Conservation (phyloP, 2,888 invertebrate species). For the Chrysomela aeneicollis region DNA sequence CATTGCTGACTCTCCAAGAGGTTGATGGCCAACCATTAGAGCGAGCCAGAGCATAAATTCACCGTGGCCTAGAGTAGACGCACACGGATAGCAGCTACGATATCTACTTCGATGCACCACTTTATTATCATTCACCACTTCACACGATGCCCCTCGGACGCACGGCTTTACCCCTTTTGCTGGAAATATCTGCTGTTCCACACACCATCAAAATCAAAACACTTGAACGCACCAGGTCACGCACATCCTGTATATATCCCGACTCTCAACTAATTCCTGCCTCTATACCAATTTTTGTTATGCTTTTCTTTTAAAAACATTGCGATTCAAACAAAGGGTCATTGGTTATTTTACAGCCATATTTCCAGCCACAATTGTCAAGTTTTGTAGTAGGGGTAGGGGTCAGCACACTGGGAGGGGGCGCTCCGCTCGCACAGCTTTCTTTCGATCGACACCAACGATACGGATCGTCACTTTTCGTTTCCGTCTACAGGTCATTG, state of each 20-base stretch:
- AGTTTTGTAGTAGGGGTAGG: constrained; percentile 36
- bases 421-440: constrained; percentile 35
- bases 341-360: constrained; percentile 62
- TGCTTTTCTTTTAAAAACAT: constrained; percentile 52
- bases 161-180: constrained; percentile 34
- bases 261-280: constrained; percentile 32
- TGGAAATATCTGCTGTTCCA: constrained; percentile 27
- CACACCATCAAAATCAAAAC: constrained; percentile 37
- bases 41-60: constrained; percentile 47
- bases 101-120: constrained; percentile 34
- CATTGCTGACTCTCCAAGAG: constrained; percentile 47
- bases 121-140: constrained; percentile 31
- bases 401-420: constrained; percentile 35
- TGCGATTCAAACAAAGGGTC: constrained; percentile 60
- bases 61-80: constrained; percentile 40
- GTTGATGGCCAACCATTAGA: constrained; percentile 59
- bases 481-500: constrained; percentile 23
- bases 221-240: constrained; percentile 34
- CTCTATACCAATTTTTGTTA: constrained; percentile 44
- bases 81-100: constrained; percentile 47
- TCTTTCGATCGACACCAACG: constrained; percentile 40
- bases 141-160: constrained; percentile 18
- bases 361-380: constrained; percentile 53
- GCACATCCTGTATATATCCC: constrained; percentile 39
- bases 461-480: constrained; percentile 36